Conservation (phyloP, 2,888 invertebrate species). For the Tromatobia lineatoria region DNA sequence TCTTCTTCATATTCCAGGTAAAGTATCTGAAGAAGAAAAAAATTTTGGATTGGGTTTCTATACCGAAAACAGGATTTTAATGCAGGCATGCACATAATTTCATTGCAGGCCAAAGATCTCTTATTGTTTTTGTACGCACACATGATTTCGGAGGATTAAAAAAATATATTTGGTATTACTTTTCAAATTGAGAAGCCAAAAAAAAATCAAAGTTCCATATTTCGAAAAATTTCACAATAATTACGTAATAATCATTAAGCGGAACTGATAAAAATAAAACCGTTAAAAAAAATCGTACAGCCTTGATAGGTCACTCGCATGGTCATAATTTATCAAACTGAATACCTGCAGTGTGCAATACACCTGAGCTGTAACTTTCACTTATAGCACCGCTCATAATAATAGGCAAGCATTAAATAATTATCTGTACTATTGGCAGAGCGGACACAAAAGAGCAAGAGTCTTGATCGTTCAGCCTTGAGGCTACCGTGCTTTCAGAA, state of each 20-base stretch:
- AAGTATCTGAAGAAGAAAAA: too few relatives aligned
- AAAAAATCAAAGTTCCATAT: too few relatives aligned
- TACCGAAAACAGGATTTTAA: too few relatives aligned
- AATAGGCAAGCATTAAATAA: not conserved
- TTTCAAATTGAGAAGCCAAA: too few relatives aligned
- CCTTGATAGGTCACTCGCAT: conserved; percentile 17
- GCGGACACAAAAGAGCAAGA: not conserved
- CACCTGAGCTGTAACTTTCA: conserved; percentile 3
- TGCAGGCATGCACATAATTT: too few relatives aligned
- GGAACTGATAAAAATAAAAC: not conserved
- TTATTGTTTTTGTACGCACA: too few relatives aligned
- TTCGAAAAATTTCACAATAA: not conserved
- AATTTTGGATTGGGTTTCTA: too few relatives aligned
- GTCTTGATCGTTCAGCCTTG: conserved; percentile 9
- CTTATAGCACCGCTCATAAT: not conserved
- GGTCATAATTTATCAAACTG: not conserved
- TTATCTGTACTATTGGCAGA: not conserved
- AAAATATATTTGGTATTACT: too few relatives aligned
- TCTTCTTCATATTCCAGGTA: too few relatives aligned
- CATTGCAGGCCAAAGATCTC: too few relatives aligned
- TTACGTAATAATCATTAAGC: not conserved
- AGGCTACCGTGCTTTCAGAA: too few relatives aligned
- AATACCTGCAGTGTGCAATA: not conserved
- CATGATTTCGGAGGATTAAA: too few relatives aligned
- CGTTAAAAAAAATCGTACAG: not conserved